Evolutionary conservation across 2,888 invertebrate species (phyloP).

Genomic region (Lasioglossum figueresi): DNA sequence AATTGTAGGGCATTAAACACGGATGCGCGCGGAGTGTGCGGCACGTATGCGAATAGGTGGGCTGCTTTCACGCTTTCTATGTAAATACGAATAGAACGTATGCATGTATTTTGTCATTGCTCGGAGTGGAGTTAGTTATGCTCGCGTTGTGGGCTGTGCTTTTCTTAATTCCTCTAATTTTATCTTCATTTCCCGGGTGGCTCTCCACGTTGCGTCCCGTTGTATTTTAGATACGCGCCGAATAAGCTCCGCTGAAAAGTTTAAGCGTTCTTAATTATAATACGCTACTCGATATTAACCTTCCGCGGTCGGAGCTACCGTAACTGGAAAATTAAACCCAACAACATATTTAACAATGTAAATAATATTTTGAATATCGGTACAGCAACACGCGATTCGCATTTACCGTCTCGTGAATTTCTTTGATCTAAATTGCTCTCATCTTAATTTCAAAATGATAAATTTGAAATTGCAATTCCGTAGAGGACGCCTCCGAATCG

Average conservation of each 20-base stretch:
- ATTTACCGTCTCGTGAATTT: neutral
- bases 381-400: neutral
- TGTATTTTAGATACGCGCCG: neutral
- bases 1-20: conserved; percentile 6
- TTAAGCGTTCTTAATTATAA: neutral
- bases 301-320: no score
- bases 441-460: no score
- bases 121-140: conserved; percentile 29
- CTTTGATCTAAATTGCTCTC: no score
- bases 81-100: neutral
- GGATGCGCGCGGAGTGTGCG: neutral
- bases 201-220: neutral
- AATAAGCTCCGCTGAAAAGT: neutral
- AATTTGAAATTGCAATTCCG: no score
- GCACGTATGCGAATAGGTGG: neutral
- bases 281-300: neutral
- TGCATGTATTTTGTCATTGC: neutral
- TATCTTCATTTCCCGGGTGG: conserved; percentile 24
- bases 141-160: conserved; percentile 6
- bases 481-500: no score
- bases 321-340: no score
- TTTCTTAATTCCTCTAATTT: conserved; percentile 44
- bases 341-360: no score
- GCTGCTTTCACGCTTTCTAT: neutral
- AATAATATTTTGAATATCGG: no score